phyloP scores from a whole-genome alignment of 1,140 invertebrate species.

The Meloidogyne exigua region DNA sequence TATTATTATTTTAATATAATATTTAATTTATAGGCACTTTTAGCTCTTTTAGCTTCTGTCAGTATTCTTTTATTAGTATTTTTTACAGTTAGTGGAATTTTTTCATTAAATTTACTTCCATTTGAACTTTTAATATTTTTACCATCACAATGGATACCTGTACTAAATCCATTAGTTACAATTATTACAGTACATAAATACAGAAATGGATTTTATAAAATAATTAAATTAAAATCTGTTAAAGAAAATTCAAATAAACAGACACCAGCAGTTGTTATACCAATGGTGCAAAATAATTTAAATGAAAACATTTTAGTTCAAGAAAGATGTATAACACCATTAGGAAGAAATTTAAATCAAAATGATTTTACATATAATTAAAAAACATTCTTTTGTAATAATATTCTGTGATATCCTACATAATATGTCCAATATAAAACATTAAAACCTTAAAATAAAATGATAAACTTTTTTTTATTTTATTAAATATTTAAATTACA shows the following conservation, averaged over 20 bases:
- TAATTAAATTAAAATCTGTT: not conserved
- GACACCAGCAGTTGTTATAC: not conserved
- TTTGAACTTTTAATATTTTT: conserved; percentile 1
- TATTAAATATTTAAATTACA: not conserved
- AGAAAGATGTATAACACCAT: not conserved
- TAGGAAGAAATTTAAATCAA: not conserved
- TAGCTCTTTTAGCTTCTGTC: not conserved
- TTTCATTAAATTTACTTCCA: not conserved
- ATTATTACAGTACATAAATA: conserved; percentile 16
- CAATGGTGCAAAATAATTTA: not conserved
- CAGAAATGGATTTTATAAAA: not conserved
- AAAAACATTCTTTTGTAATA: not conserved
- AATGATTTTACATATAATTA: not conserved
- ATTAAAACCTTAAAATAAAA: conserved; percentile 39
- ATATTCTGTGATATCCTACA: conserved; percentile 36
- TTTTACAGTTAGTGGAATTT: not conserved
- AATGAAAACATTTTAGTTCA: not conserved
- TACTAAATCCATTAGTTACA: conserved; percentile 14
- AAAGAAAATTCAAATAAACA: not conserved
- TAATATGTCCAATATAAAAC: conserved; percentile 45
- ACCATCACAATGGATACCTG: conserved; percentile 11
- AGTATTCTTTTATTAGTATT: not conserved
- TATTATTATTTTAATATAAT: not conserved
- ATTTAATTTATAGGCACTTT: not conserved
- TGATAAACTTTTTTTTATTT: not conserved